phyloP scores from a whole-genome alignment of 2,113 vertebrate species.

The Cottus gobio region DNA sequence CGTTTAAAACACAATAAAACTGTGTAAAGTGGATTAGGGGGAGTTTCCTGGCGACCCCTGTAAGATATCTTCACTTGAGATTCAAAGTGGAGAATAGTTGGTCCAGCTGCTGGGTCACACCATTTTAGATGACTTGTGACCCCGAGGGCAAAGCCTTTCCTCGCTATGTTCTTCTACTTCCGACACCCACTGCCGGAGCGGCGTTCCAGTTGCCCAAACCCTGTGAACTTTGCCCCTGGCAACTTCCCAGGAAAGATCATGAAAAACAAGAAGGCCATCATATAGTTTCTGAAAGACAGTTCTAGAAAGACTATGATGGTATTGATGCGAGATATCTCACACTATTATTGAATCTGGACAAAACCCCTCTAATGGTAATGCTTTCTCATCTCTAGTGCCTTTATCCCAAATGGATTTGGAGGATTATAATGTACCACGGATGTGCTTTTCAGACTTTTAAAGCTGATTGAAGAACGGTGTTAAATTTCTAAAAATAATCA shows the following conservation, averaged over 20 bases:
- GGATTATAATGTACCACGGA: background rate
- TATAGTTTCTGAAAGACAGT: background rate
- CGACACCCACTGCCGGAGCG: conserved; percentile 35
- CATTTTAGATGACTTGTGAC: conserved; percentile 62
- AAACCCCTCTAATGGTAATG: background rate
- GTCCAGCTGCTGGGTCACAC: conserved; percentile 58
- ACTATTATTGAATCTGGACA: background rate
- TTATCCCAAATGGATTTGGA: conserved; percentile 9
- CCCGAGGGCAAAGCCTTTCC: conserved; percentile 52
- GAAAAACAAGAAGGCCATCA: background rate
- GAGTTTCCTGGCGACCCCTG: conserved; percentile 4
- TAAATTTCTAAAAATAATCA: background rate
- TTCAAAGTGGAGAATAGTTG: conserved; percentile 14
- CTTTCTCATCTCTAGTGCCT: background rate
- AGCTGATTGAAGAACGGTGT: background rate
- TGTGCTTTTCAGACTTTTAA: background rate
- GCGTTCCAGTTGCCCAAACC: conserved; percentile 49
- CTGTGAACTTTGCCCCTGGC: conserved; percentile 55
- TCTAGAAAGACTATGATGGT: background rate
- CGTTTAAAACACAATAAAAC: conserved; percentile 16
- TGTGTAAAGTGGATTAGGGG: background rate
- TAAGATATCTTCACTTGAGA: conserved; percentile 22
- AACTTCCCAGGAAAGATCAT: conserved; percentile 11
- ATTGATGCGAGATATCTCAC: background rate
- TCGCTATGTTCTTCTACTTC: conserved; percentile 63